Base-by-base conservation (phyloP, 2,888 invertebrate species). In the Drosophila mimica region DNA sequence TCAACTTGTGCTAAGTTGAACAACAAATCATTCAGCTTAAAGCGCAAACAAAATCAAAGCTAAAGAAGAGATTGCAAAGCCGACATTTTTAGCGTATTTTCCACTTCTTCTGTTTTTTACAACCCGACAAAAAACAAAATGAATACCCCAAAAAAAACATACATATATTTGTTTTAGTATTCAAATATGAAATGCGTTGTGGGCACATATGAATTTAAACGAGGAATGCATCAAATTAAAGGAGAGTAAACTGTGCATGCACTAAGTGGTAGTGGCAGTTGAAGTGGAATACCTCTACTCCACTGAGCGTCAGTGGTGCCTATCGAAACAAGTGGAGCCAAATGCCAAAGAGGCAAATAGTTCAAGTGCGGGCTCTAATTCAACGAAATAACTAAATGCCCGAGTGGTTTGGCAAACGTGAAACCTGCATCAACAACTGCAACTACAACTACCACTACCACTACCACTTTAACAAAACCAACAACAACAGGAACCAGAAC, bases 21-120 rank as follows among this genome's bases (percentile, higher is more conserved):
- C 87, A 87, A 90, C 87, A 87, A 87, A 87, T 90, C 89, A 89
- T 87, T 90, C 81, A 82, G 82, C 79, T 78, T 73, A 77, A 90
- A 90, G 70, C 65, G 74, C 76, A 81, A 87, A 90, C 80, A 87
- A 83, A 87, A 87, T 90, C 88, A 83, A 62, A 76, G 76, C 75
- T 31, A 61, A 76, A 69, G 63, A 70, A 77, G 83, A 81, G 81
- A 60, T 58, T 71, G 63, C 69, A 75, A 81, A 82, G 72, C 61
- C 74, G 62, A 74, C 82, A 85, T 73, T 84, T 79, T 79, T 53
- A 65, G 43, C 56, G 81, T 58, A 8, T 36, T 13, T 30, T 40
- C 11, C 38, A 38, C 38, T 43, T 64, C 53, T 46, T 36, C n/a
- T 15, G 43, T 43, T 58, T 74, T 40, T 33, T 17, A 28, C 51